Base-by-base conservation (phyloP, 2,888 invertebrate species). In the Rhamphomyia laevipes region DNA sequence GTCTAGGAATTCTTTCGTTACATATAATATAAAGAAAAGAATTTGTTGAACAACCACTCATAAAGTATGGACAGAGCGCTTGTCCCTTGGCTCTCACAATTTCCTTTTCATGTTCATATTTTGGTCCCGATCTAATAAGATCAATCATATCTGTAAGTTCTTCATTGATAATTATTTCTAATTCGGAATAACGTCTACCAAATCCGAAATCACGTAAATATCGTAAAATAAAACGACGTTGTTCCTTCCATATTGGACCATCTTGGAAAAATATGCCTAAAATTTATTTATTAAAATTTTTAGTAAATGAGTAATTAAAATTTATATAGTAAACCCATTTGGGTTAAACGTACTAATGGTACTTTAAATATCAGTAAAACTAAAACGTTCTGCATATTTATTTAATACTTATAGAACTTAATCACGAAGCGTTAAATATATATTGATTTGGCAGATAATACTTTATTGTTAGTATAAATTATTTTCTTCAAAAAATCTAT, bases 161-260 rank as follows among this genome's bases (percentile, higher is more conserved):
- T 43, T 73, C 73, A 40, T 64, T 62, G 1, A 73, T 67, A 5
- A 71, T 59, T 9, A 60, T 51, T 58, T 84, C 84, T 35, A 81
- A 63, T 10, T 66, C 67, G 1, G 67, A 65, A 35, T 75, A 76
- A 4, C 83, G 74, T 43, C 81, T 72, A 0, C 84, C 84, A 53
- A 84, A 83, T 3, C 84, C 84, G 58, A 71, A 82, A 60, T 84
- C 83, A 1, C 84, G 69, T 60, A 83, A 65, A 55, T 79, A 74
- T 1, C 83, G 73, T 4, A 84, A 67, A 0, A 82, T 73, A 54
- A 82, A 84, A 55, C 84, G 72, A 31, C 82, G 70, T 57, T 84
- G 83, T 3, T 77, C 74, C 50, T 77, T 76, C 83, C 84, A 84
- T 46, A 74, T 66, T 35, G 69, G 65, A 1, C 79, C 79, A 15